Base-by-base conservation (phyloP, 2,113 vertebrate genomes). In the Sterrhoptilus dennistouni region DNA sequence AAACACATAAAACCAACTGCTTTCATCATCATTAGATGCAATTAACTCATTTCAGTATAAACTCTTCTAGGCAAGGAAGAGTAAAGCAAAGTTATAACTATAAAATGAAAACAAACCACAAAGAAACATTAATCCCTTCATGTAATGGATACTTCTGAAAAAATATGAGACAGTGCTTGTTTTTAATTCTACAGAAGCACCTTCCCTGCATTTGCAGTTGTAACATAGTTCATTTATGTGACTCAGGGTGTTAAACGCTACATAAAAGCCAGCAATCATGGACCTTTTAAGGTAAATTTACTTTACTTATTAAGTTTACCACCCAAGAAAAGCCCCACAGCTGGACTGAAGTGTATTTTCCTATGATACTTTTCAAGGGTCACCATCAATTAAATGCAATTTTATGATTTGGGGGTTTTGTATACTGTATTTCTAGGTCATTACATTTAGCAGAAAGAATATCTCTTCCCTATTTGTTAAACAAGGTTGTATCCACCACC, bases 41-140 rank as follows among this genome's bases (percentile, higher is more conserved):
- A 56, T 86, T 74, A 92, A 91, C 70, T 89, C 35, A 85, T 64
- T 92, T 93, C 69, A 93, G 53, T 66, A 87, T 16, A 47, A 96
- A 69, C 45, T 45, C 83, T 87, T 49, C n/a, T 21, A 56, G 56
- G 78, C 40, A 61, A 1, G 38, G 56, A 87, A 69, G 42, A 66
- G 60, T 35, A 54, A 78, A 81, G 50, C 33, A 59, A 91, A 86
- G 35, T 38, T 74, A 25, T 8, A 83, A 64, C 5, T 4, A 85
- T 50, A 87, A 87, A 91, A 95, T 86, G 25, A 64, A 83, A 93
- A 93, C 53, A 93, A 95, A 88, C 18, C 23, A 90, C 28, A 63
- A 36, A 72, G 42, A 76, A 29, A 96, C 59, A 56, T 29, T 69
- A 95, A 83, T 63, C 31, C 59, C 33, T 74, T 82, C 59, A 66